These are phyloP conservation scores for Neodon shergylaensis DNA, from an alignment of 2,113 vertebrate genomes.

Conservation along the genomic window DNA sequence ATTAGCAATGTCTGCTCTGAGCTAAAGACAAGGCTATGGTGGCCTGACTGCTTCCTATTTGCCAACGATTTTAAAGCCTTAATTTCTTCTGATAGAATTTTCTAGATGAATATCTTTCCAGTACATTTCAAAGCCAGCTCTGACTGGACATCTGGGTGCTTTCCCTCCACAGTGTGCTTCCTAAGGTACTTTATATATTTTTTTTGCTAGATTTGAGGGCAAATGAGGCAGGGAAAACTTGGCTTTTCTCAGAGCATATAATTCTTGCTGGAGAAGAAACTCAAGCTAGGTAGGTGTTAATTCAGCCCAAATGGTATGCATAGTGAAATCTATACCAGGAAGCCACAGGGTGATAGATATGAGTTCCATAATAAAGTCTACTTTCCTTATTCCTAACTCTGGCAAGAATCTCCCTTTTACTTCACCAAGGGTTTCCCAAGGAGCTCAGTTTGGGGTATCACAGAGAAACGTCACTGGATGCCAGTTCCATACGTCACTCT, in stretches of 20 bases:
- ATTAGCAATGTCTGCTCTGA: conserved; percentile 61
- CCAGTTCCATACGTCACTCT: background rate
- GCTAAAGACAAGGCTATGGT: background rate
- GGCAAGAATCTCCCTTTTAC: background rate
- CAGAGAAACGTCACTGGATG: background rate
- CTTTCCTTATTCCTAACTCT: background rate
- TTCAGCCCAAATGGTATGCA: background rate
- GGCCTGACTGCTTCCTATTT: background rate
- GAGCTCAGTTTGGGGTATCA: background rate
- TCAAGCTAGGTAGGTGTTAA: background rate
- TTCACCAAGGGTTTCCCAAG: background rate
- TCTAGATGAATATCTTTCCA: conserved; percentile 52
- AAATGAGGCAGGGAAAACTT: conserved; percentile 10
- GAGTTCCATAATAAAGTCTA: background rate
- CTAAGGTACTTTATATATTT: background rate
- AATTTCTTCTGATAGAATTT: conserved; percentile 47
- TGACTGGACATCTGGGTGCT: background rate
- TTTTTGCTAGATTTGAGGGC: background rate
- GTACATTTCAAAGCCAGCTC: conserved; percentile 50
- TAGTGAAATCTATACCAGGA: background rate
- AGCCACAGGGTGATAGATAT: background rate
- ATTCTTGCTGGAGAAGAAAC: conserved; percentile 32
- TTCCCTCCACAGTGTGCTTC: background rate
- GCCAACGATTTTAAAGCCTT: conserved; percentile 40
- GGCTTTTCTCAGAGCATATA: conserved; percentile 31